Evolutionary conservation across 2,888 invertebrate species (phyloP).

Genomic region (Nomada goodeniana): DNA sequence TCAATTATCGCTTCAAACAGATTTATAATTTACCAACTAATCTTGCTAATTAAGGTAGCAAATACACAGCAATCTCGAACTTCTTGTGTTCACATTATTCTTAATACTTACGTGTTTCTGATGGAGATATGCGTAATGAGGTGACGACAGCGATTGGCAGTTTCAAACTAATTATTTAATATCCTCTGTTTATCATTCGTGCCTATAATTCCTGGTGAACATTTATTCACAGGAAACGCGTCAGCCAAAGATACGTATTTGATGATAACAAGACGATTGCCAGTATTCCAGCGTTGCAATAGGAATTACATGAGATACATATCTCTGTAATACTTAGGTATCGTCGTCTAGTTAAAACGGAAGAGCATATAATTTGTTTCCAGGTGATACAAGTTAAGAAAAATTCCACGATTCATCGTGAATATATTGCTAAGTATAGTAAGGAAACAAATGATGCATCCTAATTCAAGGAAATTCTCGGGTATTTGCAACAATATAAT

Average conservation of each 20-base stretch:
- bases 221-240: not conserved
- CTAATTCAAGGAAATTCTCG: not conserved
- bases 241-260: not conserved
- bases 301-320: not conserved
- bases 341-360: not conserved
- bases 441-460: not conserved
- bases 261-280: not conserved
- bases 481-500: constrained; percentile 1
- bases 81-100: not conserved
- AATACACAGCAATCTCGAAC: not conserved
- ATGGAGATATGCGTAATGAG: not conserved
- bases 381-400: too few species aligned
- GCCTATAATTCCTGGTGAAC: not conserved
- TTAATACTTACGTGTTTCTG: not conserved
- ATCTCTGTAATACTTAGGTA: not conserved
- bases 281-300: not conserved
- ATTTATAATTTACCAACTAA: not conserved
- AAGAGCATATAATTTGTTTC: not conserved
- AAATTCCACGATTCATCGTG: not conserved
- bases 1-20: not conserved
- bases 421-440: not conserved
- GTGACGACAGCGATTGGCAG: not conserved
- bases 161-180: constrained; percentile 1
- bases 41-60: not conserved
- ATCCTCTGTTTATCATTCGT: not conserved